These are phyloP conservation scores for Physocephala rufipes DNA, from an alignment of 2,888 invertebrate genomes.

Conservation along the genomic window DNA sequence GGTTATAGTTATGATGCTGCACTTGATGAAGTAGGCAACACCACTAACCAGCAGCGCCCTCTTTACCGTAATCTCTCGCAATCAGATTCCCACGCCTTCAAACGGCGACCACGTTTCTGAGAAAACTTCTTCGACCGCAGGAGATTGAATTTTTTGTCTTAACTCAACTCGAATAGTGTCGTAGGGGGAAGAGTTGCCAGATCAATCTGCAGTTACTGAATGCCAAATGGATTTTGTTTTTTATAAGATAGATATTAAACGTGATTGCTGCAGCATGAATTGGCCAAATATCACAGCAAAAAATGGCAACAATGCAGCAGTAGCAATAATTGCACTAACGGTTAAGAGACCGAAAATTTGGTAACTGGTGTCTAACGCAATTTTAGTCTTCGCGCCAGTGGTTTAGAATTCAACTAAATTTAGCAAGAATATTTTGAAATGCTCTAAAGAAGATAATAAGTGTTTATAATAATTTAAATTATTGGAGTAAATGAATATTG, in stretches of 20 bases:
- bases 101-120: neutral
- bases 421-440: too few relatives aligned
- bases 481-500: too few relatives aligned
- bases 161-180: neutral
- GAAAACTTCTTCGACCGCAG: conserved; percentile 12
- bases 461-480: too few relatives aligned
- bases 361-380: too few relatives aligned
- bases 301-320: too few relatives aligned
- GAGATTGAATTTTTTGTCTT: neutral
- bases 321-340: too few relatives aligned
- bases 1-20: neutral
- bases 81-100: conserved; percentile 26
- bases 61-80: conserved; percentile 14
- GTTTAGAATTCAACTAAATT: too few relatives aligned
- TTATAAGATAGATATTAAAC: neutral
- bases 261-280: neutral
- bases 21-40: neutral
- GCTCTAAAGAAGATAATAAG: too few relatives aligned
- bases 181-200: neutral
- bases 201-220: conserved; percentile 4
- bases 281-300: neutral
- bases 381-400: too few relatives aligned
- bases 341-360: too few relatives aligned
- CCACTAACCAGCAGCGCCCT: neutral
- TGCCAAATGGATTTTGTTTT: neutral